Conservation (phyloP, 2,888 invertebrate species). For the Ditula angustiorana region DNA sequence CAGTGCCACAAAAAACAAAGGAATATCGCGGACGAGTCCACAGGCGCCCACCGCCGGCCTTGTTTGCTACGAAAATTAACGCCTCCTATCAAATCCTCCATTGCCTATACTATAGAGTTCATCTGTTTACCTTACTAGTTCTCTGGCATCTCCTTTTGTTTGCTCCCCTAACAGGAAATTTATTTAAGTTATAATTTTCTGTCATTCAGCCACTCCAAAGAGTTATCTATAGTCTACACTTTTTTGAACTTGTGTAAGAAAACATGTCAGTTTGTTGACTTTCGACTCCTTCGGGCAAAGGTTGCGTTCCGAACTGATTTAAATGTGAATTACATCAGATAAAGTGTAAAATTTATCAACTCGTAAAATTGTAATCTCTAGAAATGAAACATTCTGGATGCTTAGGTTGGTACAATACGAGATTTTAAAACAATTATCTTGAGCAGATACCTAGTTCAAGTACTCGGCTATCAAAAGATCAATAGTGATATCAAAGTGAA, state of each 20-base stretch:
- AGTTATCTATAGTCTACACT: slow-evolving; percentile 59
- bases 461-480: slow-evolving; percentile 36
- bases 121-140: slow-evolving; percentile 74
- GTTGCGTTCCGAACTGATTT: slow-evolving; percentile 12
- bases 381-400: not conserved
- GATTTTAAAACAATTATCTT: slow-evolving; percentile 31
- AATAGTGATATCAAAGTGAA: slow-evolving; percentile 44
- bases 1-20: slow-evolving; percentile 9
- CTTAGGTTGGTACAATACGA: slow-evolving; percentile 1
- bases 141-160: slow-evolving; percentile 72
- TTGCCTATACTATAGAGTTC: slow-evolving; percentile 72
- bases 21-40: slow-evolving; percentile 7
- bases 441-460: slow-evolving; percentile 28
- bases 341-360: not conserved
- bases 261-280: slow-evolving; percentile 65
- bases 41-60: slow-evolving; percentile 24
- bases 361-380: not conserved
- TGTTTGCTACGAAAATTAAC: slow-evolving; percentile 72
- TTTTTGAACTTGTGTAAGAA: slow-evolving; percentile 53
- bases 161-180: slow-evolving; percentile 81
- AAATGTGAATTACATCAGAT: slow-evolving; percentile 1
- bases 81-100: slow-evolving; percentile 78
- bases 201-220: slow-evolving; percentile 73
- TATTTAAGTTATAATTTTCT: slow-evolving; percentile 83
- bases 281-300: slow-evolving; percentile 56